Percentiles rank a stretch among this genome's conserved stretches.
Evolutionary conservation across 1,140 invertebrate species (phyloP).

Genomic region (Ceratitis capitata): DNA sequence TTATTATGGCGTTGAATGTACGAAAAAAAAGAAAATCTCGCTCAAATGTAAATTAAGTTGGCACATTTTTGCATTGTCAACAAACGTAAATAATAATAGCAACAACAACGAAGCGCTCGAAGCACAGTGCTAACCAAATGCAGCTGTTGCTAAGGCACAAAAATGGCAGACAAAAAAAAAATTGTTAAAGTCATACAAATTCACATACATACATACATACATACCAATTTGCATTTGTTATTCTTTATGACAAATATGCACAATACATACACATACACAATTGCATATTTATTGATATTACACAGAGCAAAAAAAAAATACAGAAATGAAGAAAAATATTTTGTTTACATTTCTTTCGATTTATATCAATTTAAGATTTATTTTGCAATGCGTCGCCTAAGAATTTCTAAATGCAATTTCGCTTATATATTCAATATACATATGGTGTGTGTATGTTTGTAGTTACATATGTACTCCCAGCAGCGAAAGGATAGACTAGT

Average conservation of each 20-base stretch:
- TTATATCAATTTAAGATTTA: neutral
- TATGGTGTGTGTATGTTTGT: neutral
- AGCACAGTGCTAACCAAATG: neutral
- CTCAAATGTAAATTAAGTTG: constrained; percentile 27
- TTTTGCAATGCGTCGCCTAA: neutral
- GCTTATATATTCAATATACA: neutral
- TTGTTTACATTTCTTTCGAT: neutral
- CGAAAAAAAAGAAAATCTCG: too few species aligned
- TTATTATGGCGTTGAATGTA: neutral
- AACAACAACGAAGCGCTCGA: neutral
- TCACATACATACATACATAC: neutral
- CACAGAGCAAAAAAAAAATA: neutral
- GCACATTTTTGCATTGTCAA: constrained; percentile 17
- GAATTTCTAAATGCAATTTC: neutral
- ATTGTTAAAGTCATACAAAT: too few species aligned
- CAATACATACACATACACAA: neutral
- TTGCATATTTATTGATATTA: neutral
- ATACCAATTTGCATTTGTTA: neutral
- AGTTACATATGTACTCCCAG: neutral
- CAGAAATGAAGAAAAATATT: too few species aligned
- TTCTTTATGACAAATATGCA: neutral
- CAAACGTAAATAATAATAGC: neutral
- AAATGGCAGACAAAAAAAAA: too few species aligned
- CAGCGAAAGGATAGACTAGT: too few species aligned
- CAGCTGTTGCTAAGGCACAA: constrained; percentile 15